Conservation (phyloP, 2,113 vertebrate species). For the Ameiurus melas region DNA sequence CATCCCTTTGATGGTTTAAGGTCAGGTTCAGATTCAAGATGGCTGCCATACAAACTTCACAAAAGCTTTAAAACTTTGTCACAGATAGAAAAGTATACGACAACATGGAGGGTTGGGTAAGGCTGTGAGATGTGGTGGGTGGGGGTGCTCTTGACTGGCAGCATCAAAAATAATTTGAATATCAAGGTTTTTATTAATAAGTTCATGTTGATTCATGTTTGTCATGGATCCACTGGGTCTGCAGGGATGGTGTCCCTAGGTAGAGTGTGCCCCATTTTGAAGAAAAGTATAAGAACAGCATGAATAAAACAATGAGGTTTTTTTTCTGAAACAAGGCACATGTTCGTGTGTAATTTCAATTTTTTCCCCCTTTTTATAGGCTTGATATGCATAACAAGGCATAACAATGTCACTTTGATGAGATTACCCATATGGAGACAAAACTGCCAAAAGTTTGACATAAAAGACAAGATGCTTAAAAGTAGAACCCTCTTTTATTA, state of each 20-base stretch:
- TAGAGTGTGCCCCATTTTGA: constrained; percentile 52
- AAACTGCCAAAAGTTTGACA: constrained; percentile 51
- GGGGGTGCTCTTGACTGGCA: constrained; percentile 58
- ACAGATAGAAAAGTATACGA: constrained; percentile 8
- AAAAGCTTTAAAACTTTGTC: constrained; percentile 23
- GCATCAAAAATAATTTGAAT: constrained; percentile 51
- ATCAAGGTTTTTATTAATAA: constrained; percentile 62
- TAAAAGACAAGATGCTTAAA: constrained; percentile 36
- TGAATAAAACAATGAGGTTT: constrained; percentile 62
- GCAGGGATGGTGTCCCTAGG: constrained; percentile 55
- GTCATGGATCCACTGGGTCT: constrained; percentile 56
- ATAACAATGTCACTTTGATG: constrained; percentile 50
- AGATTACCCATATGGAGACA: constrained; percentile 50
- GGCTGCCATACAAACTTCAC: constrained; percentile 1
- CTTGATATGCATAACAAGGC: constrained; percentile 61
- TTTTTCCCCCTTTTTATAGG: constrained; percentile 48
- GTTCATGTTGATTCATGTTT: constrained; percentile 65
- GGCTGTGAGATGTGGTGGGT: constrained; percentile 36
- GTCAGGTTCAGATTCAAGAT: constrained; percentile 36
- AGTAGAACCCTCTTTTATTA: constrained; percentile 32
- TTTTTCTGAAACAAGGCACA: constrained; percentile 44
- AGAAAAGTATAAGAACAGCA: constrained; percentile 52
- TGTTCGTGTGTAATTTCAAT: constrained; percentile 56
- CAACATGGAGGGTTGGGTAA: constrained; percentile 42
- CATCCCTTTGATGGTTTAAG: constrained; percentile 34